These are phyloP conservation scores for Myotis pilosus DNA, from an alignment of 2,797 vertebrate genomes.

Conservation along the genomic window DNA sequence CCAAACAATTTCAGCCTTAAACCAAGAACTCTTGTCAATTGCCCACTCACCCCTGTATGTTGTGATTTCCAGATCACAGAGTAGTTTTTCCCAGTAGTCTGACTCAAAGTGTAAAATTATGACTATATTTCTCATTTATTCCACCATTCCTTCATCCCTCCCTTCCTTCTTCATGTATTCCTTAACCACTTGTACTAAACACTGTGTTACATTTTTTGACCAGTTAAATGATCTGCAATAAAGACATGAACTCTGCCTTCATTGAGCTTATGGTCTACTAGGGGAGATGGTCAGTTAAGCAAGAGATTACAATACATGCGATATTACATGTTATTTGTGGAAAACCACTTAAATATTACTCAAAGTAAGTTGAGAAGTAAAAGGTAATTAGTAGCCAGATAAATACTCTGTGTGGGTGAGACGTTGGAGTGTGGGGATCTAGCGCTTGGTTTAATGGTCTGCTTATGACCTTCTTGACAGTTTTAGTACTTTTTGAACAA, in stretches of 20 bases:
- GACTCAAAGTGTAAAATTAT: not conserved
- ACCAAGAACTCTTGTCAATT: not conserved
- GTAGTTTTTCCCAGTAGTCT: not conserved
- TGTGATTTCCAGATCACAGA: not conserved
- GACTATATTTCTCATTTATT: not conserved
- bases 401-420: not conserved
- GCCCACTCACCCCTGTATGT: rapidly evolving
- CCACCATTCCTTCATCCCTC: not conserved
- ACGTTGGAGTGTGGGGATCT: not conserved
- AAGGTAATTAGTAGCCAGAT: not conserved
- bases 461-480: not conserved
- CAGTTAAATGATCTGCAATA: not conserved
- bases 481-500: not conserved
- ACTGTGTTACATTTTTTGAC: not conserved
- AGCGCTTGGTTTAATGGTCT: not conserved
- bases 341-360: not conserved
- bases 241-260: not conserved
- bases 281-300: not conserved
- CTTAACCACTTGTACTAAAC: not conserved
- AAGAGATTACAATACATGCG: not conserved
- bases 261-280: not conserved
- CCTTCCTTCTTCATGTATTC: not conserved
- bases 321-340: not conserved
- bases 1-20: not conserved
- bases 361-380: not conserved